These are phyloP conservation scores for Furcula furcula DNA, from an alignment of 2,888 invertebrate species.

Conservation along the genomic window DNA sequence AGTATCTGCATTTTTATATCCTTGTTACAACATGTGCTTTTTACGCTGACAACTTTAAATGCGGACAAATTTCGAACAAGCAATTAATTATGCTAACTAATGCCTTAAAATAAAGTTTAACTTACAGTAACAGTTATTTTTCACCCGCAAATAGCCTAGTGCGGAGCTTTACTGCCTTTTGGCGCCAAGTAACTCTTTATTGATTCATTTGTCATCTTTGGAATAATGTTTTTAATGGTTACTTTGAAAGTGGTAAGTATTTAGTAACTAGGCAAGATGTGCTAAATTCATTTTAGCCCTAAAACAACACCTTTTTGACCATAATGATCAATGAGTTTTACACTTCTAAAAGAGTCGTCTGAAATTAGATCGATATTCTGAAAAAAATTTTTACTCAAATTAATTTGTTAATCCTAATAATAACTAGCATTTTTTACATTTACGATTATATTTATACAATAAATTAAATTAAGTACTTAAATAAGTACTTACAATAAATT, in stretches of 20 bases:
- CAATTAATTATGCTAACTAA: slow-evolving; percentile 4
- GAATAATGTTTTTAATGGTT: slow-evolving; percentile 3
- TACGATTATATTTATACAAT: too few relatives aligned
- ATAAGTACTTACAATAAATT: too few relatives aligned
- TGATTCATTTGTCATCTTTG: slow-evolving; percentile 44
- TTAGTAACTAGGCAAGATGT: too few relatives aligned
- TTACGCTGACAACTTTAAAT: slow-evolving; percentile 13
- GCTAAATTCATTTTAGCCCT: too few relatives aligned
- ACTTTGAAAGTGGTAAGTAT: neutral
- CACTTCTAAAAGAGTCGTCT: too few relatives aligned
- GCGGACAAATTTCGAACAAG: slow-evolving; percentile 1
- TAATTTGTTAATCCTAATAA: too few relatives aligned
- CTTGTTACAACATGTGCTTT: slow-evolving; percentile 35
- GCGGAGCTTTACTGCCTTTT: slow-evolving; percentile 46
- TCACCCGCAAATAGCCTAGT: slow-evolving; percentile 1
- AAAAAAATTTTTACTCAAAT: too few relatives aligned
- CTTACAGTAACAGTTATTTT: slow-evolving; percentile 2
- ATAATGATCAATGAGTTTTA: too few relatives aligned
- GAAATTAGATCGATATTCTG: too few relatives aligned
- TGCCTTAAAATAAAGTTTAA: slow-evolving; percentile 6
- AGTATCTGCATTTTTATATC: slow-evolving; percentile 20
- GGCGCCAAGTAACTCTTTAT: slow-evolving; percentile 55
- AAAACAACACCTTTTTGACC: too few relatives aligned
- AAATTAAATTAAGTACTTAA: too few relatives aligned
- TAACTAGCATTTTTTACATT: too few relatives aligned